These are phyloP conservation scores for Brachionus koreanus DNA, from an alignment of 1,140 invertebrate genomes.

Conservation along the genomic window DNA sequence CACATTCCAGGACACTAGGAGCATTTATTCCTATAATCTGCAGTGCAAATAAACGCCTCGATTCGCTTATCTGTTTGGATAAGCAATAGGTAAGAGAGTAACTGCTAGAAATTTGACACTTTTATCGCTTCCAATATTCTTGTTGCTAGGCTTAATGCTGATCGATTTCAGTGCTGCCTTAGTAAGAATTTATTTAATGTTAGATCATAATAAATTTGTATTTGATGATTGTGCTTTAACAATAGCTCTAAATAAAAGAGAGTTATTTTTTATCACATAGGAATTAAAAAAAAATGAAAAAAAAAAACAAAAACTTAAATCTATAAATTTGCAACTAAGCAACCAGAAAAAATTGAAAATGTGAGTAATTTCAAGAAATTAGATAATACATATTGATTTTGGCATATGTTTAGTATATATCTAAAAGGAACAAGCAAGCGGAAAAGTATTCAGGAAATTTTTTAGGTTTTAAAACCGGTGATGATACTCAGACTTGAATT, in stretches of 20 bases:
- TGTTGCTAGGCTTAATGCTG: neutral
- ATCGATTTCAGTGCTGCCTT: neutral
- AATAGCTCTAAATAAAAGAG: neutral
- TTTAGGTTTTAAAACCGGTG: neutral
- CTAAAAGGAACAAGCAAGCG: neutral
- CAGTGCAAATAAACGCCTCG: neutral
- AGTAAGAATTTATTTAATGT: neutral
- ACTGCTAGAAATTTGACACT: neutral
- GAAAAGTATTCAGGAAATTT: neutral
- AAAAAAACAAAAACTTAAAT: neutral
- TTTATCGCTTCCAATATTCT: neutral
- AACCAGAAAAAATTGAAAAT: neutral
- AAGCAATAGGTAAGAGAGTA: neutral
- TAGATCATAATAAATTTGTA: slow-evolving; percentile 4
- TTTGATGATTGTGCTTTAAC: neutral
- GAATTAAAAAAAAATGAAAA: neutral
- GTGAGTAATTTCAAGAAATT: neutral
- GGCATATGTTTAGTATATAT: neutral
- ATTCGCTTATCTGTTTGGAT: neutral
- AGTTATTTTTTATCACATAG: slow-evolving; percentile 29
- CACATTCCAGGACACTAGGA: slow-evolving; percentile 16
- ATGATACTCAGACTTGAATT: neutral
- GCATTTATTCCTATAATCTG: neutral
- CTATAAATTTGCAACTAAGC: slow-evolving; percentile 40
- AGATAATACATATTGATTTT: slow-evolving; percentile 27